These are phyloP conservation scores for Malacosoma neustria DNA, from an alignment of 2,888 invertebrate species.

Conservation along the genomic window DNA sequence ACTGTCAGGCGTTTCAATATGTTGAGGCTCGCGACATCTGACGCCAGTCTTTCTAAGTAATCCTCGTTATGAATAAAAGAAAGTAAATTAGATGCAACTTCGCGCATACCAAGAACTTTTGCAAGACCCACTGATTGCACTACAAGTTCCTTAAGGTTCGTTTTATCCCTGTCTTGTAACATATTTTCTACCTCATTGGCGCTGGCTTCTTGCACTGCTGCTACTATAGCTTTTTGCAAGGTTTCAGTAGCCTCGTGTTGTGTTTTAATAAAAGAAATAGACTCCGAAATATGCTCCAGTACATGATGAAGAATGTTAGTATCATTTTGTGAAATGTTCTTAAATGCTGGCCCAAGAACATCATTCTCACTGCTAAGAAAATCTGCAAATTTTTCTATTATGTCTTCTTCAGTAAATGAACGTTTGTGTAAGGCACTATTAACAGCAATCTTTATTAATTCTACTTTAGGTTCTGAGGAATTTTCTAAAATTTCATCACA, in stretches of 20 bases:
- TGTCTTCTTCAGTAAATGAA: conserved; percentile 69
- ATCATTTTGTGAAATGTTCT: conserved; percentile 77
- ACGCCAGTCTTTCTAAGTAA: conserved; percentile 69
- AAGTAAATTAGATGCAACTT: conserved; percentile 74
- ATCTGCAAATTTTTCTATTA: conserved; percentile 77
- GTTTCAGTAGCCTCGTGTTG: conserved; percentile 79
- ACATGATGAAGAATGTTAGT: conserved; percentile 76
- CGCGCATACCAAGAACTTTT: conserved; percentile 79
- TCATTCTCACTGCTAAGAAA: conserved; percentile 78
- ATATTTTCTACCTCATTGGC: conserved; percentile 73
- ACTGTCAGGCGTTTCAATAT: conserved; percentile 81
- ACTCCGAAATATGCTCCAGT: conserved; percentile 75
- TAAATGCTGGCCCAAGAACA: conserved; percentile 77
- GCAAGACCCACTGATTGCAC: conserved; percentile 81
- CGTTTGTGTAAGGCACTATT: conserved; percentile 54
- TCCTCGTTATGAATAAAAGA: conserved; percentile 71
- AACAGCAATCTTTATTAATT: conserved; percentile 75
- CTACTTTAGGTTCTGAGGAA: conserved; percentile 75
- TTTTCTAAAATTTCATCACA: conserved; percentile 67
- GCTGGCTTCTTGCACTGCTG: conserved; percentile 78
- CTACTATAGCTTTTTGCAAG: conserved; percentile 79
- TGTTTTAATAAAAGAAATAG: conserved; percentile 74
- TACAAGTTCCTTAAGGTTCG: conserved; percentile 61
- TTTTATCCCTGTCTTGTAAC: conserved; percentile 60
- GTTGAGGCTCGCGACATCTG: conserved; percentile 76